Conservation (phyloP, 2,888 invertebrate species). For the Nezara viridula region DNA sequence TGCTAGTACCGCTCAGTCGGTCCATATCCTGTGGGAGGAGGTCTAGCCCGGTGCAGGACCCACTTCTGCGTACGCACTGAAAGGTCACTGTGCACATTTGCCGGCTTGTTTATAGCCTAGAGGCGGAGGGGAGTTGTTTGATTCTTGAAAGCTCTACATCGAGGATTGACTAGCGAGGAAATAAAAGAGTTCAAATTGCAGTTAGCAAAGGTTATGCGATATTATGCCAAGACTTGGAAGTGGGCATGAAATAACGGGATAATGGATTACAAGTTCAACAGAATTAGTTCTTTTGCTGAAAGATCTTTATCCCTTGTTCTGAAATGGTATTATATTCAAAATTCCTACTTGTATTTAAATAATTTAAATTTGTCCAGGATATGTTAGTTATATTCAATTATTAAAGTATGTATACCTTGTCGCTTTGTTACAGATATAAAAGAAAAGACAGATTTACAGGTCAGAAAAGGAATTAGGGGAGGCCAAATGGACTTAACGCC, state of each 20-base stretch:
- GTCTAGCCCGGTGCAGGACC: not conserved
- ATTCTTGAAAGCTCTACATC: not conserved
- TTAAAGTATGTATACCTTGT: too few species aligned
- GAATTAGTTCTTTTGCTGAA: not conserved
- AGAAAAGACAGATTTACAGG: too few species aligned
- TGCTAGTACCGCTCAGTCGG: not conserved
- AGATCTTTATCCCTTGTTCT: too few species aligned
- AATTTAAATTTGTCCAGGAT: too few species aligned
- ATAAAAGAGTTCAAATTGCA: not conserved
- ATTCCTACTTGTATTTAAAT: too few species aligned
- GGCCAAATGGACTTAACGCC: too few species aligned
- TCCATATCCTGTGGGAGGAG: not conserved
- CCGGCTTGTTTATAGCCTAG: not conserved
- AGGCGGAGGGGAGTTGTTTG: not conserved
- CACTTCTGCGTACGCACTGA: not conserved
- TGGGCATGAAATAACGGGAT: not conserved
- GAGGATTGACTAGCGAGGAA: not conserved
- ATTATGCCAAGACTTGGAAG: not conserved
- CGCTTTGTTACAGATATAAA: too few species aligned
- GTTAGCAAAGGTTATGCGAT: not conserved
- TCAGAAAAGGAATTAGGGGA: too few species aligned
- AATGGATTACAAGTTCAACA: not conserved
- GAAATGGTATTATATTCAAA: too few species aligned
- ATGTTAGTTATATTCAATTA: too few species aligned
- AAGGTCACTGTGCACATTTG: not conserved